These are phyloP conservation scores for Colostygia pectinataria DNA, from an alignment of 2,888 invertebrate species.

Conservation along the genomic window DNA sequence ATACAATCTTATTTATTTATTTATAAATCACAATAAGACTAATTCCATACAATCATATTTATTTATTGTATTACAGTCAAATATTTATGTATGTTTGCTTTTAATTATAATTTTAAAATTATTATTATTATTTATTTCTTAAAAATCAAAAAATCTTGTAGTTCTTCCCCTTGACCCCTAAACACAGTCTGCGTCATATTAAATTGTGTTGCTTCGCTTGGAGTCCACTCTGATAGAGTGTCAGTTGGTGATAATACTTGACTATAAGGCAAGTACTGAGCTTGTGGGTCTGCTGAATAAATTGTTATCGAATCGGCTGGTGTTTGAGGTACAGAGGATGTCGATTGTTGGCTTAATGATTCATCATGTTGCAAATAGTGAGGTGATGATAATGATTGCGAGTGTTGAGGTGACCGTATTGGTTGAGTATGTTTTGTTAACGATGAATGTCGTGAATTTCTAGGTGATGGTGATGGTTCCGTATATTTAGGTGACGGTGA, in stretches of 20 bases:
- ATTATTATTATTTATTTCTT: not conserved
- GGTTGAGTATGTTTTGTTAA: not conserved
- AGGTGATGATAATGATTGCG: not conserved
- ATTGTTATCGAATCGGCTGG: no score
- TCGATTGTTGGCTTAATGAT: no score
- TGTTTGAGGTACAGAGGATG: no score
- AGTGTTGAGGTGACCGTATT: not conserved
- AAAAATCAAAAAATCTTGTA: constrained; percentile 11
- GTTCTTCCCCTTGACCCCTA: constrained; percentile 9
- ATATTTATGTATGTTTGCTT: not conserved
- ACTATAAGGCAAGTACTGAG: no score
- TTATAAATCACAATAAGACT: not conserved
- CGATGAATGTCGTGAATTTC: not conserved
- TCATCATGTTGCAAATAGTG: no score
- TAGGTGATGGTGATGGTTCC: not conserved
- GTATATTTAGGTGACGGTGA: not conserved
- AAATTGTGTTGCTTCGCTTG: no score
- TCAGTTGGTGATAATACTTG: no score
- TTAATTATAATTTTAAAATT: not conserved
- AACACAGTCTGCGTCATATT: not conserved
- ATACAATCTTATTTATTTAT: not conserved
- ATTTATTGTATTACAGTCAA: no score
- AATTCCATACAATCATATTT: not conserved
- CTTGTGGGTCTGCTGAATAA: no score
- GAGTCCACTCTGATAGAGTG: no score